Percentiles rank a stretch among this genome's conserved stretches.
These are phyloP conservation scores for Homalodisca vitripennis DNA, from an alignment of 1,140 invertebrate genomes.

Conservation along the genomic window DNA sequence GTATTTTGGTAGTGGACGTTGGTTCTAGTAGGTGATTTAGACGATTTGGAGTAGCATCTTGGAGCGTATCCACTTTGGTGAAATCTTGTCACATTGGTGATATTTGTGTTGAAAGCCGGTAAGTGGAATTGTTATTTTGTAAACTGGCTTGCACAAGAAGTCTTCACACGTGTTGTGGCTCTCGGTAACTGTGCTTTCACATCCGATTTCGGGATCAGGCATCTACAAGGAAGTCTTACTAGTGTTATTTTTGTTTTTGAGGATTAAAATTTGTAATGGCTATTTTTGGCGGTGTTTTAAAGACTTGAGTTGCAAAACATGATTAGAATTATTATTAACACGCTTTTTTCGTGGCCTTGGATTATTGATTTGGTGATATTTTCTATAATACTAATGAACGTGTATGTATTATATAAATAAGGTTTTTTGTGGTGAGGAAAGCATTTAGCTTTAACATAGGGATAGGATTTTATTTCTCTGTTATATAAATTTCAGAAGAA, in stretches of 20 bases:
- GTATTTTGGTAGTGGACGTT: not conserved
- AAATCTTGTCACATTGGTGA: not conserved
- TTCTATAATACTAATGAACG: too few species aligned
- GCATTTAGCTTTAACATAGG: too few species aligned
- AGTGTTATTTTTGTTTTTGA: not conserved
- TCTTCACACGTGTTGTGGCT: not conserved
- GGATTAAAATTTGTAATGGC: not conserved
- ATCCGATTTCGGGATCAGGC: not conserved
- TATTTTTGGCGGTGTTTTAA: too few species aligned
- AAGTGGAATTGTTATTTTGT: conserved; percentile 11
- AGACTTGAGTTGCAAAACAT: too few species aligned
- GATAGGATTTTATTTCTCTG: too few species aligned
- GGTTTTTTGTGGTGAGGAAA: too few species aligned
- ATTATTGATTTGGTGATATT: too few species aligned
- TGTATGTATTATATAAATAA: too few species aligned
- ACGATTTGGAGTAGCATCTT: conserved; percentile 15
- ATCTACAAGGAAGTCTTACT: not conserved
- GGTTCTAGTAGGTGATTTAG: too few species aligned
- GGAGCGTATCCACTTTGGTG: not conserved
- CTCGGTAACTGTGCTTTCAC: not conserved
- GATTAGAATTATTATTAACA: not conserved
- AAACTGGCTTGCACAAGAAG: not conserved
- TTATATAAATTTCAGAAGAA: too few species aligned
- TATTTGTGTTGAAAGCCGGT: conserved; percentile 11
- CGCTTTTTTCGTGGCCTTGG: too few species aligned